Evolutionary conservation across 2,888 invertebrate species (phyloP).

Genomic region (Eucriotettix oculatus): DNA sequence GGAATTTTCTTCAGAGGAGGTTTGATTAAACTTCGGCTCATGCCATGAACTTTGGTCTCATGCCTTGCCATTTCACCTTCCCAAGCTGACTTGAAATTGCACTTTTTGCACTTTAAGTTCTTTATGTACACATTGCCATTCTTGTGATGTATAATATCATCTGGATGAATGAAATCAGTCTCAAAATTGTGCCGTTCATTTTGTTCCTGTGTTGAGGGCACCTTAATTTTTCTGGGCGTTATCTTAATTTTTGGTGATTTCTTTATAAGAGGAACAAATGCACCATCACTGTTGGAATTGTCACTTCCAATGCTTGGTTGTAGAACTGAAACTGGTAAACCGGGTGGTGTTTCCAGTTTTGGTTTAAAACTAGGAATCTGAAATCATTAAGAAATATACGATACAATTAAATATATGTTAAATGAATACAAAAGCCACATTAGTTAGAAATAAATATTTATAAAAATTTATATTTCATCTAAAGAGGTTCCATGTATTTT

Average conservation of each 20-base stretch:
- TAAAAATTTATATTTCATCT: no score
- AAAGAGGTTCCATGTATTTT: no score
- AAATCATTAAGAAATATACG: no score
- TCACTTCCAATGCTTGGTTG: no score
- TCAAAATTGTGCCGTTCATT: conserved; percentile 15
- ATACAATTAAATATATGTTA: no score
- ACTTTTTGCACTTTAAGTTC: conserved; percentile 19
- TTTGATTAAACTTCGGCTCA: conserved; percentile 16
- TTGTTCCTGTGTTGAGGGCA: conserved; percentile 11
- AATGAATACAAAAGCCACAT: no score
- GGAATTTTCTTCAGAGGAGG: conserved; percentile 24
- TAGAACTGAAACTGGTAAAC: no score
- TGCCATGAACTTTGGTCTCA: conserved; percentile 29
- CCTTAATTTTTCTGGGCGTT: conserved; percentile 14
- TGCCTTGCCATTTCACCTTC: conserved; percentile 34
- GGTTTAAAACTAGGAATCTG: no score
- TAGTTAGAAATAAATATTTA: no score
- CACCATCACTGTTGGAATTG: no score
- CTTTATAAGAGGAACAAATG: background rate
- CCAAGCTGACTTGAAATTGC: conserved; percentile 22
- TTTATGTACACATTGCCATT: conserved; percentile 18
- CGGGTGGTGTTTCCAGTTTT: no score
- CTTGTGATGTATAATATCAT: conserved; percentile 17
- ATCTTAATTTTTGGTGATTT: conserved; percentile 15
- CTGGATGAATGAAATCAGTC: conserved; percentile 18